Evolutionary conservation across 2,797 vertebrate genomes (phyloP).

Genomic region (Orestias chungarensis): DNA sequence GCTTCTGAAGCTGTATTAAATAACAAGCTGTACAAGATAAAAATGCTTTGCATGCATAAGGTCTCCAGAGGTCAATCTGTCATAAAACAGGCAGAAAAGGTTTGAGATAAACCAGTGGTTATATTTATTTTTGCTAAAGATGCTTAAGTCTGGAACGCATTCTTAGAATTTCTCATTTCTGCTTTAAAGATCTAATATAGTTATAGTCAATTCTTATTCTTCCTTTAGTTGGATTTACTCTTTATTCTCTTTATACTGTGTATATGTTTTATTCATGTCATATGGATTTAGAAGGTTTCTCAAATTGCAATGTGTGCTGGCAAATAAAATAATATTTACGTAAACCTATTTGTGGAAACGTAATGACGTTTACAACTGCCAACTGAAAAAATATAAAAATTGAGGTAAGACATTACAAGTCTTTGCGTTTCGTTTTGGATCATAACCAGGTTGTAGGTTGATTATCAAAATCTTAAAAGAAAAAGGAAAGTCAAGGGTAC

Average conservation of each 20-base stretch:
- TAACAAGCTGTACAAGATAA: slow-evolving; percentile 61
- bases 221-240: slow-evolving; percentile 3
- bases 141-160: slow-evolving; percentile 20
- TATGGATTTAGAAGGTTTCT: neutral
- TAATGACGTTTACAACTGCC: neutral
- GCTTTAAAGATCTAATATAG: slow-evolving; percentile 13
- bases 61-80: slow-evolving; percentile 47
- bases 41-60: slow-evolving; percentile 39
- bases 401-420: neutral
- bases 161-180: slow-evolving; percentile 20
- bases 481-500: too few species aligned
- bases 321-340: neutral
- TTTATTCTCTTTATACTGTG: neutral
- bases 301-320: neutral
- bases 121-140: slow-evolving; percentile 17
- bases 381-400: neutral
- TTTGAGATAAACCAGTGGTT: slow-evolving; percentile 23
- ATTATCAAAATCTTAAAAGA: neutral
- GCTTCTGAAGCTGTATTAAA: slow-evolving; percentile 64
- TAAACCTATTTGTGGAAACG: neutral
- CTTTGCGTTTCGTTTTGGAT: neutral
- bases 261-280: neutral
- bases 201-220: neutral
- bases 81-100: slow-evolving; percentile 12
- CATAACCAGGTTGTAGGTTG: neutral